Conservation (phyloP, 2,113 vertebrate species). For the Saguinus imperator region DNA sequence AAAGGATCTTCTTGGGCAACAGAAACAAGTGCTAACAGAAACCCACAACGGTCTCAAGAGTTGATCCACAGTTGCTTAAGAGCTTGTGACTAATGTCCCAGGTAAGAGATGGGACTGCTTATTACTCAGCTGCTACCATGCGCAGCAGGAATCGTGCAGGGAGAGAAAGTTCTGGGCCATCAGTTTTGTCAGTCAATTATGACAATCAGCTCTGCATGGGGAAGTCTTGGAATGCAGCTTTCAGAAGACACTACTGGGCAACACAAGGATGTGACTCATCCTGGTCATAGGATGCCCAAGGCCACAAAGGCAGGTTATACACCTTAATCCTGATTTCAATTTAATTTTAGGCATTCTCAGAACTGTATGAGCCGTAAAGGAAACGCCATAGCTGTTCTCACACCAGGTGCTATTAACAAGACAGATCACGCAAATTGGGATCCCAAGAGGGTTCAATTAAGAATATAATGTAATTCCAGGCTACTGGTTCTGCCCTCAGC, state of each 20-base stretch:
- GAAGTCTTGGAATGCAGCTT: neutral
- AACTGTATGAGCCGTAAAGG: neutral
- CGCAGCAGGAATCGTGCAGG: neutral
- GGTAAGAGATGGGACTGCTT: neutral
- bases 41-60: neutral
- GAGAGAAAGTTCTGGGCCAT: slow-evolving; percentile 28
- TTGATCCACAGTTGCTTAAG: slow-evolving; percentile 32
- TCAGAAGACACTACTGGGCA: neutral
- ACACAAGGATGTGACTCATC: neutral
- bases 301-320: neutral
- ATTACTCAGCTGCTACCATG: slow-evolving; percentile 45
- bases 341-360: slow-evolving; percentile 41
- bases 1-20: slow-evolving; percentile 39
- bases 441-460: neutral
- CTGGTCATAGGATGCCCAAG: neutral
- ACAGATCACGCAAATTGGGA: neutral
- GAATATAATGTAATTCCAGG: neutral
- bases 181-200: neutral
- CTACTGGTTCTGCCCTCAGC: neutral
- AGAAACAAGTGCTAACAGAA: slow-evolving; percentile 67
- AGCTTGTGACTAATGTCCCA: neutral
- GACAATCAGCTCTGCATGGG: neutral
- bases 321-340: neutral
- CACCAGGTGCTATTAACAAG: neutral
- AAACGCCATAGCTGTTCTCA: neutral